A percentile compares a stretch with the other conserved stretches of the same genome.
These are phyloP conservation scores for Acronicta leporina DNA, from an alignment of 2,888 invertebrate species.

Conservation along the genomic window DNA sequence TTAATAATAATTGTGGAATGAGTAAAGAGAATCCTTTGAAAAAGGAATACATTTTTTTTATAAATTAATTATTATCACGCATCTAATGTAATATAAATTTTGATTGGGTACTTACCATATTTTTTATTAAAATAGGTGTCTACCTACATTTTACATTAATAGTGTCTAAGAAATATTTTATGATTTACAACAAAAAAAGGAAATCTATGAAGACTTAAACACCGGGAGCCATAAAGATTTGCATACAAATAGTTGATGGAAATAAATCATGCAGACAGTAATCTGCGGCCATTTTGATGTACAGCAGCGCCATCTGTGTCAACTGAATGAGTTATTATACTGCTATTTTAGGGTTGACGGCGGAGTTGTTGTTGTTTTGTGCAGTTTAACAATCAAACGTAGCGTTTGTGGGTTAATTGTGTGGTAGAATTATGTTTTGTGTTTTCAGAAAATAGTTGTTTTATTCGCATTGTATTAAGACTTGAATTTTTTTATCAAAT, in stretches of 20 bases:
- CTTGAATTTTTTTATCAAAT: neutral
- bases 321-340: constrained; percentile 86
- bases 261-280: constrained; percentile 85
- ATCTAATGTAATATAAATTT: neutral
- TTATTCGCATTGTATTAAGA: neutral
- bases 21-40: no score
- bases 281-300: constrained; percentile 86
- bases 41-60: no score
- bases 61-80: neutral
- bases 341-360: constrained; percentile 70
- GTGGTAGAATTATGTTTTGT: constrained; percentile 1
- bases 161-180: constrained; percentile 29
- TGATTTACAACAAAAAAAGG: constrained; percentile 32
- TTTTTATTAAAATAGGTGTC: no score
- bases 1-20: no score
- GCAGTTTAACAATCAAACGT: neutral
- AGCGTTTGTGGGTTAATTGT: constrained; percentile 8
- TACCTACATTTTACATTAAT: constrained; percentile 14
- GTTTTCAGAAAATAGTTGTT: constrained; percentile 1
- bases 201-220: constrained; percentile 58
- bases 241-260: constrained; percentile 81
- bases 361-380: neutral
- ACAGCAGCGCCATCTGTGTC: constrained; percentile 88
- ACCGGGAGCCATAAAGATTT: constrained; percentile 70
- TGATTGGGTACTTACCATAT: constrained; percentile 6